Conservation (phyloP, 1,140 invertebrate genomes). For the Diprion similis region DNA sequence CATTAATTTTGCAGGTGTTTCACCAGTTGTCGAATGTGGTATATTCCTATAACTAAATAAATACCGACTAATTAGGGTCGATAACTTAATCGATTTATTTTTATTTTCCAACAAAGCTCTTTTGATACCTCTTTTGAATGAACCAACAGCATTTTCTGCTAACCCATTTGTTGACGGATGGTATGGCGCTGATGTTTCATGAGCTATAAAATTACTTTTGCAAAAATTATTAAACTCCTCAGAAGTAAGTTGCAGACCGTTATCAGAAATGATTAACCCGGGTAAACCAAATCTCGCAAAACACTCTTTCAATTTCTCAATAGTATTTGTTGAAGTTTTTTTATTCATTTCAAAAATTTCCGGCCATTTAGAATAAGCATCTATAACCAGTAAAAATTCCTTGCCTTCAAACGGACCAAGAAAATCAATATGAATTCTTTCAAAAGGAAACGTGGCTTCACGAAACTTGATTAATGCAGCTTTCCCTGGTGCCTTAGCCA, state of each 20-base stretch:
- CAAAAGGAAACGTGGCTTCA: constrained; percentile 26
- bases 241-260: constrained; percentile 35
- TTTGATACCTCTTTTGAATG: constrained; percentile 39
- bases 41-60: constrained; percentile 33
- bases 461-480: constrained; percentile 38
- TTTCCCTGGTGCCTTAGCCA: constrained; percentile 22
- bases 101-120: constrained; percentile 28
- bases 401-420: constrained; percentile 48
- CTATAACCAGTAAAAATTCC: constrained; percentile 51
- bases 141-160: constrained; percentile 42
- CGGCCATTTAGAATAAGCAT: constrained; percentile 57
- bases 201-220: constrained; percentile 36
- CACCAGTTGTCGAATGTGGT: constrained; percentile 28
- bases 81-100: constrained; percentile 13
- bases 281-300: constrained; percentile 41
- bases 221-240: constrained; percentile 38
- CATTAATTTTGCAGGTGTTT: constrained; percentile 33
- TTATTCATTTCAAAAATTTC: constrained; percentile 27
- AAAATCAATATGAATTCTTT: constrained; percentile 53
- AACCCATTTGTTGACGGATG: constrained; percentile 43
- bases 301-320: constrained; percentile 35
- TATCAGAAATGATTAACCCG: constrained; percentile 34
- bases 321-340: constrained; percentile 21
- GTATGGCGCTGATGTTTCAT: constrained; percentile 36
- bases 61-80: constrained; percentile 32